Evolutionary conservation across 2,797 vertebrate species (phyloP).

Genomic region (Squalus acanthias): DNA sequence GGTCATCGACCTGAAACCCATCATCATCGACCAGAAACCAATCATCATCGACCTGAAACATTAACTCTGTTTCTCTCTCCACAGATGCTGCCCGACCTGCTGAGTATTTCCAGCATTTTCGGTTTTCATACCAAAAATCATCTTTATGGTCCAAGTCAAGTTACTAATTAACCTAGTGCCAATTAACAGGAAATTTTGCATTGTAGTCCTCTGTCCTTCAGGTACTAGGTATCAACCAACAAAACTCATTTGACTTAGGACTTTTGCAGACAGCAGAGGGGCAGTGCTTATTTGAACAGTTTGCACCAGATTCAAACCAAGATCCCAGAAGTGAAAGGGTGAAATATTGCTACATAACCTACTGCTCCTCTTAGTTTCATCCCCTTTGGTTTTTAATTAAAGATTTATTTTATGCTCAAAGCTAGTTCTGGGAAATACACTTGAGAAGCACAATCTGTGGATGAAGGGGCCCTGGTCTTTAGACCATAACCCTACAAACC

Average conservation of each 20-base stretch:
- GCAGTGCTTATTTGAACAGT: not conserved
- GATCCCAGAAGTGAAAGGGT: not conserved
- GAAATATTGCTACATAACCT: constrained; percentile 1
- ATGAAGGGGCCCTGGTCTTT: too few relatives aligned
- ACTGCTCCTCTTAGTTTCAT: not conserved
- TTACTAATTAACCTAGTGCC: not conserved
- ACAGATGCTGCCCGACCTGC: too few relatives aligned
- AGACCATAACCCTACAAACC: not conserved
- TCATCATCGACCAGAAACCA: too few relatives aligned
- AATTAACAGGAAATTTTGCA: not conserved
- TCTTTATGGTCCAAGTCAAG: not conserved
- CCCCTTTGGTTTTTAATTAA: not conserved
- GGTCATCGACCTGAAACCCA: too few relatives aligned
- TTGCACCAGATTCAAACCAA: not conserved
- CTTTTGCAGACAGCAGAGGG: not conserved
- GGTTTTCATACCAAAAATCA: not conserved
- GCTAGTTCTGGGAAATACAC: not conserved
- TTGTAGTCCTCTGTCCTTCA: not conserved
- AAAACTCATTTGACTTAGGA: not conserved
- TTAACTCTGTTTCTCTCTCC: too few relatives aligned
- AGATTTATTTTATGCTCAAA: not conserved
- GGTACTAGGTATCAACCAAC: not conserved
- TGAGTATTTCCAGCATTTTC: too few relatives aligned
- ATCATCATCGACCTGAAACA: too few relatives aligned
- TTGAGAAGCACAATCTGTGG: not conserved